Conservation (phyloP, 2,797 vertebrate genomes). For the Sebastes trivittatus region DNA sequence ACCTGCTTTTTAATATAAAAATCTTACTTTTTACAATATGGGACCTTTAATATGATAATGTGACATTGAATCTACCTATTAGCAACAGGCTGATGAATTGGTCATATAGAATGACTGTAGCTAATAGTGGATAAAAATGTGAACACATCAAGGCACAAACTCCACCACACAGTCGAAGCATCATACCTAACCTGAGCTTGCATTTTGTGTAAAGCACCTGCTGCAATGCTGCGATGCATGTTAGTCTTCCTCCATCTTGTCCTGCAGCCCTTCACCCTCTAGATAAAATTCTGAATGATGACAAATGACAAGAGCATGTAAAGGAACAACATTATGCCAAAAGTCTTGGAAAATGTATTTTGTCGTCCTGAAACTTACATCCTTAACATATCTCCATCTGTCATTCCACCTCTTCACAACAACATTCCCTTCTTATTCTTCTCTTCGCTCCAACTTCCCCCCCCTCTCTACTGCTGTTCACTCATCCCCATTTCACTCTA, state of each 20-base stretch:
- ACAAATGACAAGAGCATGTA: background rate
- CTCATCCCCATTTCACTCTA: conserved; percentile 30
- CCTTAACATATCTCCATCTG: conserved; percentile 20
- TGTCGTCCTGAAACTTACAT: background rate
- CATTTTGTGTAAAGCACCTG: conserved; percentile 55
- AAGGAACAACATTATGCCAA: background rate
- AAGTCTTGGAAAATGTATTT: background rate
- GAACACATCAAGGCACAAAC: background rate
- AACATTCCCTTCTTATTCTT: background rate
- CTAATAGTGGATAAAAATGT: background rate
- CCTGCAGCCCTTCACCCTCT: conserved; percentile 21
- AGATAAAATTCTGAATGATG: conserved; percentile 7
- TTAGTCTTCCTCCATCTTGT: conserved; percentile 32
- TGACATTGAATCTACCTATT: background rate
- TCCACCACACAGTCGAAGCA: background rate
- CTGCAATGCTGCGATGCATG: conserved; percentile 72
- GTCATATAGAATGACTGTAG: background rate
- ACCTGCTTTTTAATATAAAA: too few relatives aligned
- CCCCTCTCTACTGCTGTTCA: background rate
- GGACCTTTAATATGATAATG: background rate
- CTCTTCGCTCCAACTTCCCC: background rate
- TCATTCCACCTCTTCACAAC: conserved; percentile 15
- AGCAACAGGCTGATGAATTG: background rate
- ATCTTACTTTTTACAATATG: too few relatives aligned
- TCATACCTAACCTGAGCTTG: conserved; percentile 36